A percentile compares a stretch with the other conserved stretches of the same genome.
Evolutionary conservation across 2,113 vertebrate genomes (phyloP).

Genomic region (Scomber scombrus): DNA sequence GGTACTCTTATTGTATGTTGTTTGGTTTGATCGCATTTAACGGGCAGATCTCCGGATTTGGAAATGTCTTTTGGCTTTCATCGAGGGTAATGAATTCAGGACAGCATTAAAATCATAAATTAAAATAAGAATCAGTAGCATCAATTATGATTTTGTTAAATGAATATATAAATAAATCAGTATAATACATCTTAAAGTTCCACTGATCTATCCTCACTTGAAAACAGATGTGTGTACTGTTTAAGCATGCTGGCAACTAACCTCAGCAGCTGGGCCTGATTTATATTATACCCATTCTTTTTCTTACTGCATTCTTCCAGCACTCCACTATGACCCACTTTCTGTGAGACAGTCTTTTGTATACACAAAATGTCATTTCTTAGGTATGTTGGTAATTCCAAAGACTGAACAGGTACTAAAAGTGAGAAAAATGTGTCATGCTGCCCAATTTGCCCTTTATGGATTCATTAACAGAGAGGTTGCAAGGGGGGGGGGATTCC

Average conservation of each 20-base stretch:
- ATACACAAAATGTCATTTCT: background rate
- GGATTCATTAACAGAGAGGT: background rate
- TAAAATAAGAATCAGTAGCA: no score
- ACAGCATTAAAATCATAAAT: no score
- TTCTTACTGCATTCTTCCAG: conserved; percentile 7
- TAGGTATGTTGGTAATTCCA: background rate
- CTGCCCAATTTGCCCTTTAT: no score
- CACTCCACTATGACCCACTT: conserved; percentile 2
- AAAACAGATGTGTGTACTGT: conserved; percentile 7
- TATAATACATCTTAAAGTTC: background rate
- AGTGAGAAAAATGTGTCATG: background rate
- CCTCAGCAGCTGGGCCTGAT: conserved; percentile 45
- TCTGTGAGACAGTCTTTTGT: background rate
- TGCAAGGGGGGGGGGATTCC: background rate
- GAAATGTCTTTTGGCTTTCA: background rate
- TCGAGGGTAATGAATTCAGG: background rate
- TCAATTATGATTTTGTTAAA: no score
- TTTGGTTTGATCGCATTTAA: background rate
- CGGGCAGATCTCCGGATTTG: background rate
- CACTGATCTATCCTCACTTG: background rate
- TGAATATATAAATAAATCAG: no score
- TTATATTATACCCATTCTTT: conserved; percentile 7
- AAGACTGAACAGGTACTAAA: background rate
- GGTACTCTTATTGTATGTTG: background rate
- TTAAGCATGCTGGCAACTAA: conserved; percentile 2